Evolutionary conservation across 2,797 vertebrate genomes (phyloP).

Genomic region (Cyclura pinguis): DNA sequence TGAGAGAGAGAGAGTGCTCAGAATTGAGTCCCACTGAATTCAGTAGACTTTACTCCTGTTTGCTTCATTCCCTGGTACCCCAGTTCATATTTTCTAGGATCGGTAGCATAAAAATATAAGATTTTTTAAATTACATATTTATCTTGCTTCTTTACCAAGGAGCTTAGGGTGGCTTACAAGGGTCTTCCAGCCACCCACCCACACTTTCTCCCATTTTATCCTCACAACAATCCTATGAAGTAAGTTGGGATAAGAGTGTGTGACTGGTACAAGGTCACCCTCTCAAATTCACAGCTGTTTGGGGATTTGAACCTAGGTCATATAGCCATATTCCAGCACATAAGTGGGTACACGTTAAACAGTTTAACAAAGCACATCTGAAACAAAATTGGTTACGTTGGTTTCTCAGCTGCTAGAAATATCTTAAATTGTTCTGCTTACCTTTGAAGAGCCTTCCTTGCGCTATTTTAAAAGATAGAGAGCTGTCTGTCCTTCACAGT

Average conservation of each 20-base stretch:
- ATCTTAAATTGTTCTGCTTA: background rate
- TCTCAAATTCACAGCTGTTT: background rate
- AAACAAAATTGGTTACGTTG: background rate
- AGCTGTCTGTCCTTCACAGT: background rate
- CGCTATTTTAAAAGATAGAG: background rate
- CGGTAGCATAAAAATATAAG: background rate
- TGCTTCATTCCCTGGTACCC: background rate
- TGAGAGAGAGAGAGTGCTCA: background rate
- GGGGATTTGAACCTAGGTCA: background rate
- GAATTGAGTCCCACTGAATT: background rate
- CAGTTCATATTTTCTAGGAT: background rate
- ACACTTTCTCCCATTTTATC: background rate
- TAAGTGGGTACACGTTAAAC: background rate
- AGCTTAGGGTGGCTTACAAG: background rate
- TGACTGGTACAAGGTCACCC: background rate
- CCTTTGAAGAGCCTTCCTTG: background rate
- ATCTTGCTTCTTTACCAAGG: background rate
- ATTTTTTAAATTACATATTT: background rate
- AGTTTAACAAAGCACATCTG: background rate
- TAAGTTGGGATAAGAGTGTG: background rate
- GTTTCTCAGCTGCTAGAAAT: background rate
- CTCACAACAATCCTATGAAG: background rate
- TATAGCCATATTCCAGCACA: background rate
- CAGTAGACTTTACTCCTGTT: background rate
- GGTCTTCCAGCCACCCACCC: background rate